Evolutionary conservation across 1,140 invertebrate species (phyloP).

Genomic region (Agrypnia vestita): DNA sequence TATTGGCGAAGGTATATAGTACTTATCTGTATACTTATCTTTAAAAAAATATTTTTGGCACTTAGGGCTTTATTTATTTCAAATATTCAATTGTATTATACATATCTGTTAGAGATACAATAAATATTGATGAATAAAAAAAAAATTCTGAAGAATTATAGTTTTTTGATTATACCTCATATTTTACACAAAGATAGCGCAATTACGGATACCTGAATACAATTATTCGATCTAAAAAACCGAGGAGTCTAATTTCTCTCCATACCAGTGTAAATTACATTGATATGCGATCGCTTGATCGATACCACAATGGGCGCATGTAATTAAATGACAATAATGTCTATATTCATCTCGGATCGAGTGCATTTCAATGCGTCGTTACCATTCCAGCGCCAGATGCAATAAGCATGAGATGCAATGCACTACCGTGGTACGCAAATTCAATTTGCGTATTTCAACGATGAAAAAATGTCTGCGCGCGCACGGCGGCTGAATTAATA

Average conservation of each 20-base stretch:
- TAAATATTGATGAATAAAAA: no score
- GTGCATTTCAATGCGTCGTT: conserved; percentile 52
- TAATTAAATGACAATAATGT: conserved; percentile 49
- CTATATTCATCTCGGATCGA: conserved; percentile 43
- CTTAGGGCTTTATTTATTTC: no score
- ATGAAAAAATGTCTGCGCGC: conserved; percentile 45
- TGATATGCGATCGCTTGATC: background rate
- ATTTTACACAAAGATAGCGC: background rate
- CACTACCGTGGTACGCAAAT: conserved; percentile 38
- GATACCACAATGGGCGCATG: conserved; percentile 15
- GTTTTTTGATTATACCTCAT: no score
- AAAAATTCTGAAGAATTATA: no score
- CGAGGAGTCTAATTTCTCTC: background rate
- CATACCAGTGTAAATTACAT: conserved; percentile 7
- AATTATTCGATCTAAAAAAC: background rate
- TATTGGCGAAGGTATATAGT: no score
- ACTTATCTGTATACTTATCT: no score
- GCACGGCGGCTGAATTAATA: conserved; percentile 57
- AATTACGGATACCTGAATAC: background rate
- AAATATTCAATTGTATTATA: no score
- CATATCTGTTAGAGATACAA: no score
- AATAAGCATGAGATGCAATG: conserved; percentile 30
- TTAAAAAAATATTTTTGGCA: no score
- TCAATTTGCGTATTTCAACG: conserved; percentile 54
- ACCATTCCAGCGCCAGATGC: conserved; percentile 45